Conservation (phyloP, 2,113 vertebrate species). For the Stigmatopora nigra region DNA sequence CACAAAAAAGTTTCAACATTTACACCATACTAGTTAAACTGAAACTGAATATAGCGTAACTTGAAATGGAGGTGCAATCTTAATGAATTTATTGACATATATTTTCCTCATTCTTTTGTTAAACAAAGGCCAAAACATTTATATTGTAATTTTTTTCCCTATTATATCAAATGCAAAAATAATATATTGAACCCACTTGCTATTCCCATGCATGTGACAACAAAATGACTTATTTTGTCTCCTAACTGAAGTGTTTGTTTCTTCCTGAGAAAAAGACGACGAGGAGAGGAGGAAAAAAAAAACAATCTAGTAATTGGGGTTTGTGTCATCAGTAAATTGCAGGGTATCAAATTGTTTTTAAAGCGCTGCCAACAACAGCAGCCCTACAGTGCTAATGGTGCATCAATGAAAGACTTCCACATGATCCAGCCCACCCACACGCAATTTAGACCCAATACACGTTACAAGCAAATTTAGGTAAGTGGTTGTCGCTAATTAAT, state of each 20-base stretch:
- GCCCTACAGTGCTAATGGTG: constrained; percentile 26
- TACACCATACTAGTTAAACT: no score
- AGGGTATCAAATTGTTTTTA: constrained; percentile 31
- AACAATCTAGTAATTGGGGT: constrained; percentile 33
- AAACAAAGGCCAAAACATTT: no score
- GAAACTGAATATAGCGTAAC: no score
- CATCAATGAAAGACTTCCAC: constrained; percentile 18
- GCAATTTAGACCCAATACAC: neutral
- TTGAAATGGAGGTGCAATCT: no score
- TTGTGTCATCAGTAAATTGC: constrained; percentile 45
- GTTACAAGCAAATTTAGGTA: neutral
- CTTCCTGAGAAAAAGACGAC: constrained; percentile 16
- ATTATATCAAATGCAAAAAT: constrained; percentile 11
- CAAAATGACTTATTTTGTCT: constrained; percentile 6
- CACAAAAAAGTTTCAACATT: no score
- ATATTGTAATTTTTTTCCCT: neutral
- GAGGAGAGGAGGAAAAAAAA: constrained; percentile 12
- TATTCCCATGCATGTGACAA: neutral
- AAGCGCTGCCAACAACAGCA: constrained; percentile 11
- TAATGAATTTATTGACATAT: no score
- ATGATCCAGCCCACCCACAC: constrained; percentile 3
- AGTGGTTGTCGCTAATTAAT: constrained; percentile 6
- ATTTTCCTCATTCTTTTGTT: no score
- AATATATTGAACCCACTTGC: constrained; percentile 24
- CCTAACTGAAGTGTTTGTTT: constrained; percentile 15